Base-by-base conservation (phyloP, 2,113 vertebrate genomes). In the Rhinopomastus cyanomelas region DNA sequence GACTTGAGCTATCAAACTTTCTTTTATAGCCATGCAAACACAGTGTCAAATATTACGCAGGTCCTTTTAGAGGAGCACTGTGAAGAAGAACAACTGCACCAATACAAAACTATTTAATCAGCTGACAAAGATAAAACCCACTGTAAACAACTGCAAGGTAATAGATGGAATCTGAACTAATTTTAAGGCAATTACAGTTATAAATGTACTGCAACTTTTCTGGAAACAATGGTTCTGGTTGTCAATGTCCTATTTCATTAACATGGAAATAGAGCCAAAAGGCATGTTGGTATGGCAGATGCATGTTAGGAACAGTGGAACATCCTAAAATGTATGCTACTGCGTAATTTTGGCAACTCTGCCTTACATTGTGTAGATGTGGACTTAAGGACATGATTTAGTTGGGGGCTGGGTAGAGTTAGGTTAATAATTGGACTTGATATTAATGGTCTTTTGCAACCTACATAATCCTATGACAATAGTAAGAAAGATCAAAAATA, bases 11-110 rank as follows among this genome's bases (percentile, higher is more conserved):
- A 90, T 76, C 81, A 76, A 66, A 93, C 46, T 76, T 92, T 44
- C 61, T n/a, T 84, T 75, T 93, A 91, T 89, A 79, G 57, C 39
- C 61, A 59, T 61, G 46, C 66, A 90, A 78, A 86, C 75, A 72
- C 13, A 90, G 56, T 60, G 44, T 20, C 91, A 81, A 87, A 95
- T 88, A 79, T 86, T 39, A 88, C 81, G 44, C 83, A 90, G 25
- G 53, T 68, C 30, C 56, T 73, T 88, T 66, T 10, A 90, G 62
- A 81, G 42, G 51, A 89, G 37, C 0, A 1, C 72, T 74, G 56
- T 77, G 68, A 94, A 72, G 76, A 81, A 68, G n/a, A 76, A 75
- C 42, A n/a, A 49, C 37, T 14, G 14, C 46, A 89, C 65, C 51
- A 69, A 84, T 66, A 81, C 37, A 62, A 80, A 90, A 36, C 26